A percentile compares a stretch with the other conserved stretches of the same genome.
Evolutionary conservation across 2,888 invertebrate species (phyloP).

Genomic region (Troides oblongomaculatus): DNA sequence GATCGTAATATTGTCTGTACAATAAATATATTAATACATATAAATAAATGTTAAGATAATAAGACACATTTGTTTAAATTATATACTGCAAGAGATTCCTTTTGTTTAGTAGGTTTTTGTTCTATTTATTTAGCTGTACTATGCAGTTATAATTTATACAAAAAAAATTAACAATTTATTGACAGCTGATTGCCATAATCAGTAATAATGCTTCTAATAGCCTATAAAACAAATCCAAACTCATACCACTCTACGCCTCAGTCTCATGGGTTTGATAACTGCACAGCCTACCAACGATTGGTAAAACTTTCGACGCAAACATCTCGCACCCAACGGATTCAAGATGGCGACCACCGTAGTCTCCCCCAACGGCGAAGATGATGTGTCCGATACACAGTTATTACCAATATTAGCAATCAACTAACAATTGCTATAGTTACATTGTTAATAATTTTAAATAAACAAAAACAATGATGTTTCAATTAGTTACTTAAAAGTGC

Average conservation of each 20-base stretch:
- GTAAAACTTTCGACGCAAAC: neutral
- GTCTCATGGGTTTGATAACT: neutral
- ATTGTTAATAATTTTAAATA: neutral
- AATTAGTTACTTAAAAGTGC: no score
- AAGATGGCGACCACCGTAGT: neutral
- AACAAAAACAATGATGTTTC: no score
- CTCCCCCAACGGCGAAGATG: neutral
- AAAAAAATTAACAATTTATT: no score
- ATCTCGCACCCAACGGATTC: neutral
- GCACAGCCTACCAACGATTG: neutral
- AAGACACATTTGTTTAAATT: no score
- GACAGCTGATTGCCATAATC: no score
- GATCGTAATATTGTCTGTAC: no score
- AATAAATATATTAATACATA: no score
- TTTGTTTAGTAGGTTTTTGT: neutral
- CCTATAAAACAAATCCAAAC: neutral
- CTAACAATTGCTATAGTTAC: no score
- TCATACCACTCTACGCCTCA: neutral
- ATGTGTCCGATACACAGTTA: neutral
- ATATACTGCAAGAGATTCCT: neutral
- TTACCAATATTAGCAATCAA: neutral
- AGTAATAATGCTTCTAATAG: no score
- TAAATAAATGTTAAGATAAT: no score
- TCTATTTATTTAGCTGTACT: no score
- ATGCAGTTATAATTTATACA: no score